Conservation (phyloP, 2,888 invertebrate genomes). For the Acanthacorydalis orientalis region DNA sequence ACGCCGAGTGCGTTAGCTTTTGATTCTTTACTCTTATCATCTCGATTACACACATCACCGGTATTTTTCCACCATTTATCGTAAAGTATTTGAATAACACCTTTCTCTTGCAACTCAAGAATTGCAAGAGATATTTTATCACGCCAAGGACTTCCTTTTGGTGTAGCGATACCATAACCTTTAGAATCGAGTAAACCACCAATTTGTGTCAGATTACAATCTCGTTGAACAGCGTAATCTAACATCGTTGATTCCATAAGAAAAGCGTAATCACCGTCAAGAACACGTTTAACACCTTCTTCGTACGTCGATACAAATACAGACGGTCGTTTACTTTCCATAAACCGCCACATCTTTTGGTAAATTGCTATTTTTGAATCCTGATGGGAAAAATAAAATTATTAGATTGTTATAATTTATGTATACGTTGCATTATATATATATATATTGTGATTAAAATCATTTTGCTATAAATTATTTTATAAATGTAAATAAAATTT, state of each 20-base stretch:
- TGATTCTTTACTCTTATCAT: slow-evolving; percentile 75
- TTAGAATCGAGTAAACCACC: slow-evolving; percentile 72
- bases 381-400: slow-evolving; percentile 24
- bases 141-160: slow-evolving; percentile 91
- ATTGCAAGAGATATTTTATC: slow-evolving; percentile 92
- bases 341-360: slow-evolving; percentile 90
- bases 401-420: too few species aligned
- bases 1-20: slow-evolving; percentile 88
- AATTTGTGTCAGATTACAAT: slow-evolving; percentile 94
- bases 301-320: slow-evolving; percentile 82
- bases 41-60: slow-evolving; percentile 76
- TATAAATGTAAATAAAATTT: background rate
- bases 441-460: too few species aligned
- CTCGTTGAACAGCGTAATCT: slow-evolving; percentile 86
- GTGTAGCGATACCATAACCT: slow-evolving; percentile 91
- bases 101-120: slow-evolving; percentile 87
- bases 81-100: slow-evolving; percentile 80
- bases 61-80: slow-evolving; percentile 99
- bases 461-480: too few species aligned
- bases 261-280: slow-evolving; percentile 87
- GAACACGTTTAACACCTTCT: slow-evolving; percentile 75
- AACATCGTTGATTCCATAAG: slow-evolving; percentile 97
- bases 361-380: slow-evolving; percentile 82
- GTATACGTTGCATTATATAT: too few species aligned
- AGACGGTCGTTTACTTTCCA: slow-evolving; percentile 64